These are phyloP conservation scores for Phalera bucephala DNA, from an alignment of 2,888 invertebrate species.

Conservation along the genomic window DNA sequence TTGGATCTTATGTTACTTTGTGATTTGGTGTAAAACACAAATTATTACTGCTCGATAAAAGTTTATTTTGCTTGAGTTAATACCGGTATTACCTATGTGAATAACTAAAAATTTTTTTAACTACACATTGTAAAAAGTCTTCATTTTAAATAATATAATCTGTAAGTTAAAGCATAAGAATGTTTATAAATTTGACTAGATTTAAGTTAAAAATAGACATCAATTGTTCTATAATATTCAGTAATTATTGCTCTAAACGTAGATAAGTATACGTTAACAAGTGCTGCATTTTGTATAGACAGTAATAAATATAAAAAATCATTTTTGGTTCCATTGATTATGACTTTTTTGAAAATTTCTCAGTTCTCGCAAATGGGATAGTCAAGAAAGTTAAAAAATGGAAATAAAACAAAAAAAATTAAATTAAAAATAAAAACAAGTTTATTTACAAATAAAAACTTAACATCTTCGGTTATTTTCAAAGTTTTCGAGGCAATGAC, in stretches of 20 bases:
- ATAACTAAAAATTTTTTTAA: too few relatives aligned
- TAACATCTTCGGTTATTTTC: slow-evolving; percentile 53
- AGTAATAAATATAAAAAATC: slow-evolving; percentile 46
- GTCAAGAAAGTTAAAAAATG: slow-evolving; percentile 22
- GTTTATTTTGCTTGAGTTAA: too few relatives aligned
- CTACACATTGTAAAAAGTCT: slow-evolving; percentile 26
- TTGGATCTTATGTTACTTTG: too few relatives aligned
- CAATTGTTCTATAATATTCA: slow-evolving; percentile 61
- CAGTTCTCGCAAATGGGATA: slow-evolving; percentile 21
- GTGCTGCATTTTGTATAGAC: slow-evolving; percentile 29
- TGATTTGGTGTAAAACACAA: too few relatives aligned
- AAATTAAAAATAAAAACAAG: slow-evolving; percentile 32
- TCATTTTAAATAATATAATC: slow-evolving; percentile 39
- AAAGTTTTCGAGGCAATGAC: too few relatives aligned
- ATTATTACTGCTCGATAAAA: too few relatives aligned
- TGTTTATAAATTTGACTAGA: slow-evolving; percentile 59
- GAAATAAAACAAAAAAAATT: slow-evolving; percentile 42
- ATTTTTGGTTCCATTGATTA: slow-evolving; percentile 52
- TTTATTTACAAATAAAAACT: slow-evolving; percentile 62
- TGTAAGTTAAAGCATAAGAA: slow-evolving; percentile 50
- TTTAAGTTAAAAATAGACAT: slow-evolving; percentile 66
- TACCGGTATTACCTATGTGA: too few relatives aligned
- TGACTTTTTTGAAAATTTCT: slow-evolving; percentile 31
- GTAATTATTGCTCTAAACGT: slow-evolving; percentile 69
- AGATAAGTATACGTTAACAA: slow-evolving; percentile 64